These are phyloP conservation scores for Folsomia manolachei DNA, from an alignment of 2,888 invertebrate species.

Conservation along the genomic window DNA sequence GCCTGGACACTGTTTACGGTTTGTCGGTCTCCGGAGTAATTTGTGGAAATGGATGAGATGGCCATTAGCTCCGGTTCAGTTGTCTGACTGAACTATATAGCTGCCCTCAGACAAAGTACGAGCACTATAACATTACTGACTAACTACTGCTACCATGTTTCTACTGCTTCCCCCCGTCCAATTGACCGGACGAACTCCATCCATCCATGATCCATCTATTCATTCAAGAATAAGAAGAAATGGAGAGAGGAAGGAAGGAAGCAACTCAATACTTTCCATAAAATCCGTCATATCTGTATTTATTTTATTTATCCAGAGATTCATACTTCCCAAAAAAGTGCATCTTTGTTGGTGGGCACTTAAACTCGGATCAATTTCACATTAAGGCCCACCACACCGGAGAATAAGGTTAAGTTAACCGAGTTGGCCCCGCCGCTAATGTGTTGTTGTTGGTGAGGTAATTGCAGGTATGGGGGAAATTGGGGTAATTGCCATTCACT, in stretches of 20 bases:
- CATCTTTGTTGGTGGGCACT: neutral
- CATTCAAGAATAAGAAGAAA: neutral
- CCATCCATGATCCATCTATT: neutral
- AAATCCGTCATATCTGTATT: neutral
- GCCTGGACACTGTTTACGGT: slow-evolving; percentile 1
- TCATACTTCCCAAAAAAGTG: neutral
- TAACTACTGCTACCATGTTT: neutral
- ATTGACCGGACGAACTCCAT: neutral
- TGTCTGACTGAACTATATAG: neutral
- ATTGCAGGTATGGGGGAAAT: neutral
- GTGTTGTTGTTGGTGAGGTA: neutral
- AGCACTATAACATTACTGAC: neutral
- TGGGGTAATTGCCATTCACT: neutral
- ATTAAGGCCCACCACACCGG: neutral
- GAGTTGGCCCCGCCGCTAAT: no score
- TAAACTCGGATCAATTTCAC: neutral
- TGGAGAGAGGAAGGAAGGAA: neutral
- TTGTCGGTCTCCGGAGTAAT: neutral
- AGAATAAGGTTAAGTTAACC: no score
- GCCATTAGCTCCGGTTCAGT: neutral
- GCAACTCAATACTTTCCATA: neutral
- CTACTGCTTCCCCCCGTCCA: neutral
- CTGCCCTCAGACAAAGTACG: neutral
- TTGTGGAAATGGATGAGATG: slow-evolving; percentile 10
- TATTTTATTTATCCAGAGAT: neutral